Base-by-base conservation (phyloP, 2,888 invertebrate species). In the Neuroscelio doddi region DNA sequence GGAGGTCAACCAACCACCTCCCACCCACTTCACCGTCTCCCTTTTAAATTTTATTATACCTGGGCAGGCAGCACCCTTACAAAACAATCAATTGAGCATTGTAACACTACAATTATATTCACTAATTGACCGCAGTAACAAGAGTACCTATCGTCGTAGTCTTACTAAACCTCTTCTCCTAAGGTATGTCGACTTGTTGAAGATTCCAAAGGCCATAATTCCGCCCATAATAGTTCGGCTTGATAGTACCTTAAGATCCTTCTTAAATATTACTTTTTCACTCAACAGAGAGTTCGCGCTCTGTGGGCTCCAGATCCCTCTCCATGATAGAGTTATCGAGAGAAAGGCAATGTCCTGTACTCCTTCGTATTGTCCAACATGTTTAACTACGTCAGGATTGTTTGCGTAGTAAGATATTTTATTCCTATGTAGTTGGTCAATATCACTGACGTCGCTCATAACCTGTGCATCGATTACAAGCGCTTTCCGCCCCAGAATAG, bases 381-480 rank as follows among this genome's bases (percentile, higher is more conserved):
- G n/a, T n/a, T n/a, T n/a, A n/a, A n/a, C n/a, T n/a, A n/a, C n/a
- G n/a, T n/a, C n/a, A n/a, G n/a, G n/a, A n/a, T n/a, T n/a, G n/a
- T n/a, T n/a, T n/a, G n/a, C n/a, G n/a, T n/a, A n/a, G n/a, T n/a
- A n/a, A n/a, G n/a, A n/a, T n/a, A n/a, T n/a, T n/a, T n/a, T n/a
- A n/a, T n/a, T n/a, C n/a, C n/a, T n/a, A n/a, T n/a, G n/a, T n/a
- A n/a, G n/a, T n/a, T n/a, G n/a, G n/a, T n/a, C n/a, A n/a, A n/a
- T n/a, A n/a, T n/a, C n/a, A n/a, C n/a, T n/a, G n/a, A n/a, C n/a
- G n/a, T n/a, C 58, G 21, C 78, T 76, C 42, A 81, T 78, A 1
- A 83, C 69, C 66, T 83, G 80, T 0, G 76, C 79, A 47, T 83
- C 81, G 1, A 83, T 38, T 0, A 84, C 70, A 0, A 77, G 56